Base-by-base conservation (phyloP, 2,888 invertebrate genomes). In the Galerucella calmariensis region DNA sequence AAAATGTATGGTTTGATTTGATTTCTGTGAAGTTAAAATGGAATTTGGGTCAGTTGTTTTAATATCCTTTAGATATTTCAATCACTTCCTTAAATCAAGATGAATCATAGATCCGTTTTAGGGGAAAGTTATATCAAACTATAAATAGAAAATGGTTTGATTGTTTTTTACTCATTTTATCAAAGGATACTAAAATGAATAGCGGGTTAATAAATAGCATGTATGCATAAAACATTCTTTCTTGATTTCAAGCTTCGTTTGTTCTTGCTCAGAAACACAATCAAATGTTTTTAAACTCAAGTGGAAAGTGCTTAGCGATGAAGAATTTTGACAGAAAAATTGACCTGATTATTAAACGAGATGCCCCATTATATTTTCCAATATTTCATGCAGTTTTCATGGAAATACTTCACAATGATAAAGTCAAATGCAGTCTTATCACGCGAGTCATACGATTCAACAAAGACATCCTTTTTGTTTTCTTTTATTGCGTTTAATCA, bases 241-340 rank as follows among this genome's bases (percentile, higher is more conserved):
- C 20, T 56, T 56, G 20, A 56, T 56, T 56, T 56, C 20, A 10
- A 56, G 56, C 16, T 56, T 56, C 56, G 35, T 61, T 44, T 20
- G 63, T 65, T 65, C 63, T 65, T 65, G 63, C 46, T 46, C 3
- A 46, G 46, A 65, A 65, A 65, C 63, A 65, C 46, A 6, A 44
- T 65, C 63, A 65, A 65, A 16, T n/a, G 12, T 8, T 41, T 27
- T 27, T 41, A 41, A 41, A 41, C 35, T 14, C 11, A 12, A 62
- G 62, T 41, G 62, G 16, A 62, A 35, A 14, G 62, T 62, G 62
- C 41, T 27, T 41, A 35, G 62, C 35, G 10, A 16, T 62, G 41
- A 62, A 16, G 10, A 56, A 56, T 56, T 56, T 48, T 65, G 46
- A 48, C 20, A 66, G 14, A 14, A 51, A 48, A 66, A 66, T 20